Base-by-base conservation (phyloP, 2,113 vertebrate genomes). In the Malaclemys terrapin region DNA sequence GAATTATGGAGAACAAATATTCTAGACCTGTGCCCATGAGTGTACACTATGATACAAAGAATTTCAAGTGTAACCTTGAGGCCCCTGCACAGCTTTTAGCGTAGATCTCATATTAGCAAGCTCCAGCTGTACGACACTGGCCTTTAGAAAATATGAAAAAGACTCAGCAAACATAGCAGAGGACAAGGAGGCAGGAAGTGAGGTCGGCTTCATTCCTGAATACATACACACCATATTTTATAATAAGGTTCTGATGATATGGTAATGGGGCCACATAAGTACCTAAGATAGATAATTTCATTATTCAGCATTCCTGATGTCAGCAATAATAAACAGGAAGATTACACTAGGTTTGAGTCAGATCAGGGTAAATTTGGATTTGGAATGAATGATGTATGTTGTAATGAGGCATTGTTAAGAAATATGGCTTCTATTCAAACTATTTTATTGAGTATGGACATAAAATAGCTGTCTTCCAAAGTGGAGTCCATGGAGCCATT, bases 1-100 rank as follows among this genome's bases (percentile, higher is more conserved):
- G 88, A 93, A 76, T 42, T 93, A 94, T 20, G 95, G 93, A 96
- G 69, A 93, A 50, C 31, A 89, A 80, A 93, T 91, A 86, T 62
- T 87, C 85, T 80, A 59, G 72, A 91, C 56, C 6, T 59, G 72
- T 86, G 80, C 82, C 88, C 69, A 79, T 2, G 2, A 78, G 57
- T 62, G 57, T 62, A 53, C 2, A 59, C 14, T 56, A 25, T 11
- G 35, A 38, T 62, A 88, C 38, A 52, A 9, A 49, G 1, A 25
- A 1, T 57, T 87, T 7, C 4, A 14, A 45, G 65, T 81, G 38
- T 82, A 17, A 0, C n/a, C 54, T 78, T 38, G 3, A 65, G 42
- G 29, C 88, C 42, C 54, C 54, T n/a, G 0, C 6, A 0, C 2
- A 3, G 17, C 35, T 9, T 56, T 79, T 76, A 52, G 42, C 49